Evolutionary conservation across 2,888 invertebrate species (phyloP).

Genomic region (Tenthredo notha): DNA sequence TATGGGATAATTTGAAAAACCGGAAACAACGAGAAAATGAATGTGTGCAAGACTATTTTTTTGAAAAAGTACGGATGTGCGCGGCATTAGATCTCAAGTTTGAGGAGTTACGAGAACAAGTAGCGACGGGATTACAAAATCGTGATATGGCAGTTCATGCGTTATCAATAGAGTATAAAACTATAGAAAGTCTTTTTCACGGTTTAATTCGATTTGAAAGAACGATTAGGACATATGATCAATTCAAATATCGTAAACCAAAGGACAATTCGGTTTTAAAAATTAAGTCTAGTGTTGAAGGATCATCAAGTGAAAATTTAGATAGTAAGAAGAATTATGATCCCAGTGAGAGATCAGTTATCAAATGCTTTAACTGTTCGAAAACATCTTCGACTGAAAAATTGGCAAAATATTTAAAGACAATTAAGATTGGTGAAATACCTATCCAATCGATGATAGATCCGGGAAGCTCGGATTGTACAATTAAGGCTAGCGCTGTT

Average conservation of each 20-base stretch:
- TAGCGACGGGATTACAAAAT: too few species aligned
- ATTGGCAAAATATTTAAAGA: conserved; percentile 58
- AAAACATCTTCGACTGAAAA: not conserved
- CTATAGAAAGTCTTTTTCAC: not conserved
- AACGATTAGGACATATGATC: not conserved
- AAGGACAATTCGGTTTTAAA: not conserved
- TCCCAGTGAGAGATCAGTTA: too few species aligned
- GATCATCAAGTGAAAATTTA: not conserved
- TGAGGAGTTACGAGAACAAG: too few species aligned
- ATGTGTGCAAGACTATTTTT: too few species aligned
- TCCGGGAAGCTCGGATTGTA: conserved; percentile 58
- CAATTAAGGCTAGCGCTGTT: conserved; percentile 56
- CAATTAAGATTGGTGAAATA: conserved; percentile 43
- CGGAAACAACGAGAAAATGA: too few species aligned
- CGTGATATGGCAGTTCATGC: not conserved
- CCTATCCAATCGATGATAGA: conserved; percentile 55
- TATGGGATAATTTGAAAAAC: too few species aligned
- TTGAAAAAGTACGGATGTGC: too few species aligned
- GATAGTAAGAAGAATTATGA: too few species aligned
- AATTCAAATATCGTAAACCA: not conserved
- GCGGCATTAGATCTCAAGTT: too few species aligned
- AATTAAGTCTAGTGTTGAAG: not conserved
- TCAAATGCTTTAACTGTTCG: not conserved
- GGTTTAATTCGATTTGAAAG: not conserved
- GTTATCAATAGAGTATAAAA: not conserved